Base-by-base conservation (phyloP, 2,797 vertebrate genomes). In the Oryzias dopingdopingensis region DNA sequence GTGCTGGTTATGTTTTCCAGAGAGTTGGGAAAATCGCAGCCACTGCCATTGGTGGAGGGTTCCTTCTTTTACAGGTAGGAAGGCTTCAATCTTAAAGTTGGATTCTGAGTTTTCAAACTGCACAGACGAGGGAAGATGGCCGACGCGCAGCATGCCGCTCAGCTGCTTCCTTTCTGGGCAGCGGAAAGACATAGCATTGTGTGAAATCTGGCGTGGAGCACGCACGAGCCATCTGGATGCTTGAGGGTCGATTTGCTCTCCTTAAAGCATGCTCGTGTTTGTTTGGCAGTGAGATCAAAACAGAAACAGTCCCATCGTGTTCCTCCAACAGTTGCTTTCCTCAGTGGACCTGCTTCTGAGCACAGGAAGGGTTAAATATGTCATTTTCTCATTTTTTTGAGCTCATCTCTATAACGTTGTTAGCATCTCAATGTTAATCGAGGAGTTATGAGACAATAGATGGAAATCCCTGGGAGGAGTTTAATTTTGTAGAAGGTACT, bases 1-100 rank as follows among this genome's bases (percentile, higher is more conserved):
- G 97, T 93, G 95, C 96, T 42, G 97, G 97, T 82, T 99, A 98
- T 92, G 91, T 99, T 70, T 99, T 98, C 88, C 97, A 99, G 89
- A 97, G 97, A 85, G 96, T 98, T 64, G 97, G 97, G 71, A 99
- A 99, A 83, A 93, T 99, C 61, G 95, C 97, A 69, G 97, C 97
- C 43, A 98, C 97, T 43, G 97, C 97, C 77, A 93, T 97, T 52
- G 97, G 97, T 62, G 97, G 97, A 80, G 97, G 97, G 42, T 99
- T 99, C 86, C 94, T 99, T 82, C 93, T 99, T 68, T 91, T 99
- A 79, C 97, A 99, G 93, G 97, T 93, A 92, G 77, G 61, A 26
- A 4, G 12, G 14, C 32, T 0, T 49, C 4, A 4, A 10, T 47
- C 57, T 13, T 15, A 13, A 10, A 12, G 12, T 5, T 2, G 52